These are phyloP conservation scores for Paracanthobrama guichenoti DNA, from an alignment of 2,113 vertebrate genomes.

Conservation along the genomic window DNA sequence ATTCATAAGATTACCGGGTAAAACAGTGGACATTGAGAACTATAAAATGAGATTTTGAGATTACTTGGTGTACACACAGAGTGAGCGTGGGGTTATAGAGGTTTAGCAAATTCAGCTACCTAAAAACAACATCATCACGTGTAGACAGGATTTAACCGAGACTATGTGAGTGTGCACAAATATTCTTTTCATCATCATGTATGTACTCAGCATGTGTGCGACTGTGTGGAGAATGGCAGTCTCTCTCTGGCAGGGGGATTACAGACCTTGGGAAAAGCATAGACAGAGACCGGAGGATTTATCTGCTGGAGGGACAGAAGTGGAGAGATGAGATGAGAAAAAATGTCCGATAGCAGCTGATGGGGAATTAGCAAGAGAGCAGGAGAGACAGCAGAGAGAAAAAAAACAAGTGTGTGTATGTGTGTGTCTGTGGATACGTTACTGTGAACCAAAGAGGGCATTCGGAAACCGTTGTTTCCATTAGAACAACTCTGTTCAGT, in stretches of 20 bases:
- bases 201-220: neutral
- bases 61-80: conserved; percentile 21
- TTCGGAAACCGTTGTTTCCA: no score
- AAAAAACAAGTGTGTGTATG: neutral
- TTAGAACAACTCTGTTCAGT: conserved; percentile 12
- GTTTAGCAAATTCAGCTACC: conserved; percentile 31
- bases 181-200: conserved; percentile 11
- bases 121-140: conserved; percentile 40
- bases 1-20: neutral
- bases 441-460: conserved; percentile 1
- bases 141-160: conserved; percentile 31
- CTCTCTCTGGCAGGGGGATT: neutral
- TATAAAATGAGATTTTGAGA: conserved; percentile 31
- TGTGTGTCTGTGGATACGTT: neutral
- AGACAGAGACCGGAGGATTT: conserved; percentile 28
- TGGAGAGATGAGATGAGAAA: conserved; percentile 14
- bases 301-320: conserved; percentile 28
- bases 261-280: conserved; percentile 17
- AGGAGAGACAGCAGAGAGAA: neutral
- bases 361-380: conserved; percentile 21
- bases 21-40: neutral
- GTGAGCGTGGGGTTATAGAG: conserved; percentile 10
- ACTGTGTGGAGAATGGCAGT: neutral
- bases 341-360: conserved; percentile 18
- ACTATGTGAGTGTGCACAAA: neutral